Percentiles rank a stretch among this genome's conserved stretches.
These are phyloP conservation scores for Wiebesia pumilae DNA, from an alignment of 1,140 invertebrate species.

Conservation along the genomic window DNA sequence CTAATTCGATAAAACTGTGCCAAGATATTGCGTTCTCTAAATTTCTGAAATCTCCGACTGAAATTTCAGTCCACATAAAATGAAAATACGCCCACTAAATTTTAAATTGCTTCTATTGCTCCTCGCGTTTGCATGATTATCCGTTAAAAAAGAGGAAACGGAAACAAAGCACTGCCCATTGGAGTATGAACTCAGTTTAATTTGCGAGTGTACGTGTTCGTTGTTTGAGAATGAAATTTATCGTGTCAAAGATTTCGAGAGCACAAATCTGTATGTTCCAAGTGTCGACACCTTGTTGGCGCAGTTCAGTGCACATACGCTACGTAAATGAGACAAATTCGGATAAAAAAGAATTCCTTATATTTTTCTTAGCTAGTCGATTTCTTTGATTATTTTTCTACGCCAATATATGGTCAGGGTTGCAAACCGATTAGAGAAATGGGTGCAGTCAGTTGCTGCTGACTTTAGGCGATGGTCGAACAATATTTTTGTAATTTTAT, in stretches of 20 bases:
- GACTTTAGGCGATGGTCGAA: conserved; percentile 50
- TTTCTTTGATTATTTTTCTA: not conserved
- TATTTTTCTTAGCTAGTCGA: not conserved
- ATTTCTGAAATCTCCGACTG: too few relatives aligned
- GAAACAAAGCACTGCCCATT: too few relatives aligned
- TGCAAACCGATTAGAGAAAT: conserved; percentile 32
- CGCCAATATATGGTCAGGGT: not conserved
- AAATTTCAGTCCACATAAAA: too few relatives aligned
- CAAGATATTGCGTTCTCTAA: too few relatives aligned
- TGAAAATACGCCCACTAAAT: not conserved
- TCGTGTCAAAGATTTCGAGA: not conserved
- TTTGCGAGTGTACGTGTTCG: not conserved
- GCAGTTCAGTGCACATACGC: conserved; percentile 45
- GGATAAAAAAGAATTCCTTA: conserved; percentile 37
- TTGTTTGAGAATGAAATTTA: not conserved
- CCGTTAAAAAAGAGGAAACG: too few relatives aligned
- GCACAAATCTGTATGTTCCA: conserved; percentile 21
- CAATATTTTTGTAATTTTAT: conserved; percentile 55
- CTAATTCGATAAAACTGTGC: conserved; percentile 34
- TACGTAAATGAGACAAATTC: conserved; percentile 46
- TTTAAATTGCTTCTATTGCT: too few relatives aligned
- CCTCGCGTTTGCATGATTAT: too few relatives aligned
- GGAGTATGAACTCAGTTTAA: not conserved
- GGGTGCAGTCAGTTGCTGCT: conserved; percentile 22
- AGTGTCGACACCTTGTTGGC: conserved; percentile 65